phyloP scores from a whole-genome alignment of 2,113 vertebrate genomes.

The Malaclemys terrapin region DNA sequence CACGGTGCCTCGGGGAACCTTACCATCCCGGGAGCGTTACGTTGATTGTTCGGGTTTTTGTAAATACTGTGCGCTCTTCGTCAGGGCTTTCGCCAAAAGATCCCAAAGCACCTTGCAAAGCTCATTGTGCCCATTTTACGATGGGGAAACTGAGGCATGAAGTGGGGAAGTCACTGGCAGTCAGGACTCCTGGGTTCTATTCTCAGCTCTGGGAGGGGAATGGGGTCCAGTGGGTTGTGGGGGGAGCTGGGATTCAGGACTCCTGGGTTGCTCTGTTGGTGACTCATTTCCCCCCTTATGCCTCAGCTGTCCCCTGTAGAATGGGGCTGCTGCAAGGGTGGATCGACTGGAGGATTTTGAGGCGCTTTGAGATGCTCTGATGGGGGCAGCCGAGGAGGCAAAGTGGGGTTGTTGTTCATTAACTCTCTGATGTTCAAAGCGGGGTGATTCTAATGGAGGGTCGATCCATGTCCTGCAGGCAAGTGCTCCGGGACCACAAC shows the following conservation, averaged over 20 bases:
- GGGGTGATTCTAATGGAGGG: rapidly evolving
- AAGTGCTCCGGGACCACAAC: slow-evolving; percentile 95
- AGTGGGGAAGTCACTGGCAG: not conserved
- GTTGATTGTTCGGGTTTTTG: not conserved
- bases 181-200: not conserved
- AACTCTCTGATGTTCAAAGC: not conserved
- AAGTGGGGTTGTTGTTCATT: too few species aligned
- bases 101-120: not conserved
- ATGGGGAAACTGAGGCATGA: not conserved
- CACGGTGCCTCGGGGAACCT: not conserved
- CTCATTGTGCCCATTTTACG: not conserved
- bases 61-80: not conserved
- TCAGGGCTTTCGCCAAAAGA: not conserved
- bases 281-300: not conserved
- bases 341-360: not conserved
- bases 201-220: too few species aligned
- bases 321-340: not conserved
- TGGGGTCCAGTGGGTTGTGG: too few species aligned
- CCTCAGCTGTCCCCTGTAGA: not conserved
- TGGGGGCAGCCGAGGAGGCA: not conserved
- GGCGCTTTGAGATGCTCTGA: not conserved
- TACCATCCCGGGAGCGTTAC: not conserved
- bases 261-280: not conserved
- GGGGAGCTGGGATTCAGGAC: too few species aligned
- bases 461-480: slow-evolving; percentile 72